Percentiles rank a stretch among this genome's conserved stretches.
Evolutionary conservation across 2,797 vertebrate species (phyloP).

Genomic region (Ceryle rudis): DNA sequence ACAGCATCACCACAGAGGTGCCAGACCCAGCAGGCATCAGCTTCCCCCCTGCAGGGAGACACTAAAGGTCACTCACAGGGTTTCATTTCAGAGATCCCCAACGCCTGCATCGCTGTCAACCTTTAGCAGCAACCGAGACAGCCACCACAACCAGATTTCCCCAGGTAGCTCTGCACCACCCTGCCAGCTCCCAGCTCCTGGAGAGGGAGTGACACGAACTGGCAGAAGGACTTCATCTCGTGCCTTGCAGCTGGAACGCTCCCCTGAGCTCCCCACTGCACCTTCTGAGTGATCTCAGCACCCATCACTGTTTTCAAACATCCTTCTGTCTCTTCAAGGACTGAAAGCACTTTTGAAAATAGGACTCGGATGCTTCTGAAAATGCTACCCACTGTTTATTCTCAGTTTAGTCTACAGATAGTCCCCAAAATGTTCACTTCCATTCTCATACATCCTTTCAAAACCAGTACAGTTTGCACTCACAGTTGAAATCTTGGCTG

Average conservation of each 20-base stretch:
- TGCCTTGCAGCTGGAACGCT: accelerated
- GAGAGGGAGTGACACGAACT: background rate
- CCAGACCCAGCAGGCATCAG: background rate
- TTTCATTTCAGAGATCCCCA: background rate
- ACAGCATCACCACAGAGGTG: background rate
- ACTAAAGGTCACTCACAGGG: background rate
- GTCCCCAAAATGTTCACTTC: background rate
- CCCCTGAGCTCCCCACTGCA: background rate
- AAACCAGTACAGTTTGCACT: background rate
- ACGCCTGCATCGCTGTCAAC: accelerated
- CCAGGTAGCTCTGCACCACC: background rate
- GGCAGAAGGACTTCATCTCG: accelerated
- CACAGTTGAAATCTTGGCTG: background rate
- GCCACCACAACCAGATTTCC: accelerated
- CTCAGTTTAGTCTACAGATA: background rate
- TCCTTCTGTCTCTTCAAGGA: background rate
- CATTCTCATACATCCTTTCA: background rate
- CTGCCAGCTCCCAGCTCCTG: accelerated
- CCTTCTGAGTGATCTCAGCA: accelerated
- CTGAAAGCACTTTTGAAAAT: background rate
- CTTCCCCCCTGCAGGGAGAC: accelerated
- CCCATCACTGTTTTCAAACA: background rate
- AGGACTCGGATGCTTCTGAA: background rate
- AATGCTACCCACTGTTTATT: background rate
- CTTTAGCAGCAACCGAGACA: accelerated